Evolutionary conservation across 2,113 vertebrate species (phyloP), one percentile per base, ranked within the genome.

Genomic region (Mormoops blainvillei): DNA sequence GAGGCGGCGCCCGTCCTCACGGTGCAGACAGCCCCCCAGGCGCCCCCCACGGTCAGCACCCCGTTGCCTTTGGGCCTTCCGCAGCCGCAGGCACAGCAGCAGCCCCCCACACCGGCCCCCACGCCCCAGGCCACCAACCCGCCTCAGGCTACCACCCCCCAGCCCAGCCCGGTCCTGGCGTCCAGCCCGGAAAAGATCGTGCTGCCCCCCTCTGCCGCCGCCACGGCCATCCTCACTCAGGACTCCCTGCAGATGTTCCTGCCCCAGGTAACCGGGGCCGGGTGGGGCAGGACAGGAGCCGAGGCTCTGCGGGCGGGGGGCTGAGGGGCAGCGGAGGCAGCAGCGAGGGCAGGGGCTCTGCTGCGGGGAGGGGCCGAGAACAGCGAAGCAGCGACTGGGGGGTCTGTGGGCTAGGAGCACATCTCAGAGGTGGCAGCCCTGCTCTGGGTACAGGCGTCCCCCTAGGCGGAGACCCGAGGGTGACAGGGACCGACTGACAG

Each of bases 211-310:
- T 50, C 97, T 0, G 98, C 98, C 19, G 92, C 99, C 5, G 56
- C 99, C 14, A 98, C 99, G 36, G 98, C 99, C 90, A 98, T 99
- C 97, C 97, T 99, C 94, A 99, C 98, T 98, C 99, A 99, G 97
- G 99, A 99, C 89, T 98, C 99, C 93, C 98, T 99, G 94, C 99
- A 99, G 97, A 99, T 99, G 99, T 99, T 99, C 98, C 98, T 99
- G 65, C 99, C 99, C 92, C 99, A 99, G 99, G 99, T 99, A 98
- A 98, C 98, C 98, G 1, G 70, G 50, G 19, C 5, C 0, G 4
- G 1, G 20, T 0, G 3, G 0, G 65, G 33, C 0, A 0, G 0
- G 61, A 20, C 2, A 38, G 58, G 54, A 1, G 3, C n/a, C n/a
- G n/a, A n/a, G 31, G 3, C 24, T 41, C 36, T 78, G 5, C 2